phyloP scores from a whole-genome alignment of 1,140 invertebrate species.

The Heliothis virescens region DNA sequence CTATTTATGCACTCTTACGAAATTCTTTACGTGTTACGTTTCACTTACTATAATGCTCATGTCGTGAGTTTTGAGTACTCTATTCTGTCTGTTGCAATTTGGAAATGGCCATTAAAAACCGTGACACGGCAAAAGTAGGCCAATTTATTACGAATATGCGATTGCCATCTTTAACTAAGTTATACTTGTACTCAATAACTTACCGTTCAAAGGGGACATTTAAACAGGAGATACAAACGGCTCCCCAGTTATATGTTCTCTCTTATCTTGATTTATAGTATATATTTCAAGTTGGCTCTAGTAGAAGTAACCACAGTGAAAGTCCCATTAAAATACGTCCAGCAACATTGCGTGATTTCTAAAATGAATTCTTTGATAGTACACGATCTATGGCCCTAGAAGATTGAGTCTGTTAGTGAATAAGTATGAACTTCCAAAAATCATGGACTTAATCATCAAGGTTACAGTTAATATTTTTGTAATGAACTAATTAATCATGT shows the following conservation, averaged over 20 bases:
- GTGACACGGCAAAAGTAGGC: slow-evolving; percentile 49
- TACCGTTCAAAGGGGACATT: background rate
- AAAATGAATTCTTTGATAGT: background rate
- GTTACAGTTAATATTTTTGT: background rate
- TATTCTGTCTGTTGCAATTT: slow-evolving; percentile 42
- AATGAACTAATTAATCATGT: background rate
- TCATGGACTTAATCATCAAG: too few relatives aligned
- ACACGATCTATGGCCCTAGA: background rate
- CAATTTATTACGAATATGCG: slow-evolving; percentile 11
- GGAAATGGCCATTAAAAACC: slow-evolving; percentile 55
- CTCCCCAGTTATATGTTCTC: slow-evolving; percentile 3
- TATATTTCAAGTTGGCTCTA: background rate
- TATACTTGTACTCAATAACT: background rate
- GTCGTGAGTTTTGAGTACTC: background rate
- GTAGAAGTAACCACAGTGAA: slow-evolving; percentile 17
- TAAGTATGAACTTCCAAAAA: too few relatives aligned
- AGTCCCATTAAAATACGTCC: slow-evolving; percentile 8
- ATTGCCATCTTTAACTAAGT: slow-evolving; percentile 1
- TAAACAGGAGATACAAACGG: background rate
- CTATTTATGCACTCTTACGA: slow-evolving; percentile 60
- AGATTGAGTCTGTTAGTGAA: background rate
- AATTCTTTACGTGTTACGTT: slow-evolving; percentile 57
- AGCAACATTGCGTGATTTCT: slow-evolving; percentile 7
- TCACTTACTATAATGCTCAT: slow-evolving; percentile 28
- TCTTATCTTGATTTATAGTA: slow-evolving; percentile 24